Percentiles rank a stretch among this genome's conserved stretches.
Conservation (phyloP, 2,888 invertebrate genomes). For the Pandemis heparana region DNA sequence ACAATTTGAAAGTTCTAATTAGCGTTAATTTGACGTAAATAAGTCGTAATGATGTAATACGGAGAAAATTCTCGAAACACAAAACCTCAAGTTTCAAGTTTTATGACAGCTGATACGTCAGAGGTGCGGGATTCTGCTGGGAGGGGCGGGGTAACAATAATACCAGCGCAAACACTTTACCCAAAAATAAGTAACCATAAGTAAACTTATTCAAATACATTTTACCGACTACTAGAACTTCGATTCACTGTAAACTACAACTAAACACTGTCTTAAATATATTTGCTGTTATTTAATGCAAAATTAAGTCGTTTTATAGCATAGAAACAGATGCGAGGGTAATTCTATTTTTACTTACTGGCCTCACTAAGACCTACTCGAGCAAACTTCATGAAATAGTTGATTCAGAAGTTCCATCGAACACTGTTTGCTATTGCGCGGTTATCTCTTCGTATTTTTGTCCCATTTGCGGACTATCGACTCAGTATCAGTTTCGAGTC, state of each 20-base stretch:
- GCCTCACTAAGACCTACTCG: constrained; percentile 53
- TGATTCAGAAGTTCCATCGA: constrained; percentile 51
- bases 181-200: constrained; percentile 14
- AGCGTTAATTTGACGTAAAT: constrained; percentile 42
- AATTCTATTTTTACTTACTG: constrained; percentile 45
- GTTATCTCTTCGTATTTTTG: constrained; percentile 53
- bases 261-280: background rate
- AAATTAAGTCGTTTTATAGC: background rate
- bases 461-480: constrained; percentile 50
- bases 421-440: constrained; percentile 56
- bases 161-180: constrained; percentile 59
- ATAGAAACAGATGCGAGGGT: constrained; percentile 38
- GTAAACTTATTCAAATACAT: background rate
- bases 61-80: constrained; percentile 72
- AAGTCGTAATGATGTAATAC: constrained; percentile 51
- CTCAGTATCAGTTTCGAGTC: constrained; percentile 63
- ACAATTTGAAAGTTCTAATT: background rate
- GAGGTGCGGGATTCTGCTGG: constrained; percentile 53
- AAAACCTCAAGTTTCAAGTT: constrained; percentile 72
- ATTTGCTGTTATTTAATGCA: background rate
- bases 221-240: background rate
- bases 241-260: background rate
- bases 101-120: constrained; percentile 60
- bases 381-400: constrained; percentile 65
- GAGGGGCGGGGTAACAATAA: constrained; percentile 55